phyloP scores from a whole-genome alignment of 2,797 vertebrate species.

The Oreochromis grahami region DNA sequence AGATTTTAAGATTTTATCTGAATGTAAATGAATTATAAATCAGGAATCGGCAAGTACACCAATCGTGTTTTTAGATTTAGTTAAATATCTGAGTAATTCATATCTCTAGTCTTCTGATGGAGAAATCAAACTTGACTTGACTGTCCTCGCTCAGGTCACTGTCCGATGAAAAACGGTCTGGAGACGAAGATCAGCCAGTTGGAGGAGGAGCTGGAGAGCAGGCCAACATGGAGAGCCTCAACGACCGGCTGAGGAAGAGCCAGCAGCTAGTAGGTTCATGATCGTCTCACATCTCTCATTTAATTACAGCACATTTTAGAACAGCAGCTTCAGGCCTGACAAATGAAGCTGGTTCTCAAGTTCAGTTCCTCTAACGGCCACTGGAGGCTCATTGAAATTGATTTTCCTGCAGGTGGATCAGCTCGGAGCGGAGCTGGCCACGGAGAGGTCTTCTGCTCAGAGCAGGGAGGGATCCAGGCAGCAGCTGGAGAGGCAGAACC shows the following conservation, averaged over 20 bases:
- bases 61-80: accelerated
- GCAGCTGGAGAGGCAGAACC: constrained; percentile 93
- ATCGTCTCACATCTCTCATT: accelerated
- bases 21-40: too few species aligned
- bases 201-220: constrained; percentile 97
- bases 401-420: constrained; percentile 83
- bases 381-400: background rate
- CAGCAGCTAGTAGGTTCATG: constrained; percentile 82
- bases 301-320: background rate
- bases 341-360: background rate
- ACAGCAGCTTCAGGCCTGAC: background rate
- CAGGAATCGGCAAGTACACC: accelerated
- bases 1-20: too few species aligned
- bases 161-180: constrained; percentile 91
- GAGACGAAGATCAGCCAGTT: constrained; percentile 88
- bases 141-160: constrained; percentile 70
- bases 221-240: constrained; percentile 84
- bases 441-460: constrained; percentile 84
- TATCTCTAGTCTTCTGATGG: background rate
- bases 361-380: background rate
- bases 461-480: constrained; percentile 86
- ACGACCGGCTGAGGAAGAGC: constrained; percentile 90
- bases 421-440: constrained; percentile 84
- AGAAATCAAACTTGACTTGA: background rate
- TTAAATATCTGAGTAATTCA: background rate